phyloP scores from a whole-genome alignment of 2,888 invertebrate species.

The Drosophila buzzatii region DNA sequence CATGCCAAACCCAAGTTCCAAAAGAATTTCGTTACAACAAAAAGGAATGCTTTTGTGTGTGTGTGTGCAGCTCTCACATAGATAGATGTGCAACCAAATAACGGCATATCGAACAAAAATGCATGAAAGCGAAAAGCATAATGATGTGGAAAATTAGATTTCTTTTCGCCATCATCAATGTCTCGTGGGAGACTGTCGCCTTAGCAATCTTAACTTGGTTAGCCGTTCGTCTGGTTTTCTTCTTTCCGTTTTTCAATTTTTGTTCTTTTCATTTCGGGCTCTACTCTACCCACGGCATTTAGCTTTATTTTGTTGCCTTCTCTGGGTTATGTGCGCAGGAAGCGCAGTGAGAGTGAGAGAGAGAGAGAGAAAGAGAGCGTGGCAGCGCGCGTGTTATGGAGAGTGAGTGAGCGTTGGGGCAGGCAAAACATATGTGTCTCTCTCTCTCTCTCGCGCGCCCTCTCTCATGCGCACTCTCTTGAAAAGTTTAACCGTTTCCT shows the following conservation, averaged over 20 bases:
- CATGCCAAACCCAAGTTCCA: conserved; percentile 15
- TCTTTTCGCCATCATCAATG: conserved; percentile 33
- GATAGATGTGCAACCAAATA: conserved; percentile 35
- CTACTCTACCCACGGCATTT: conserved; percentile 31
- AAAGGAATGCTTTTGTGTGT: not conserved
- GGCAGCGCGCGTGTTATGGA: not conserved
- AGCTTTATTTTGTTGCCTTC: conserved; percentile 75
- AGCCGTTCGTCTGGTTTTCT: conserved; percentile 40
- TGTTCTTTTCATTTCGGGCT: not conserved
- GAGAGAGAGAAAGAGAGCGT: conserved; percentile 4
- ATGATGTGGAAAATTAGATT: conserved; percentile 79
- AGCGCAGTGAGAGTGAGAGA: conserved; percentile 43
- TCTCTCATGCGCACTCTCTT: conserved; percentile 36
- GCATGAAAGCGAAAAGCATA: conserved; percentile 65
- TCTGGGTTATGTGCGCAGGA: conserved; percentile 77
- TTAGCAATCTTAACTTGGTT: conserved; percentile 51
- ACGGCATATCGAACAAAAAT: conserved; percentile 31
- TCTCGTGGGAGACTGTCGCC: conserved; percentile 32
- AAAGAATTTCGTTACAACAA: conserved; percentile 27
- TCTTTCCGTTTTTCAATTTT: conserved; percentile 19
- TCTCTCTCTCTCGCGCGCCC: conserved; percentile 8
- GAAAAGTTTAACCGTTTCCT: conserved; percentile 77
- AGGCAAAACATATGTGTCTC: conserved; percentile 9
- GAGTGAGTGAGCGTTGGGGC: not conserved
- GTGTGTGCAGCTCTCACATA: conserved; percentile 17